Evolutionary conservation across 2,113 vertebrate species (phyloP).

Genomic region (Dicerorhinus sumatrensis): DNA sequence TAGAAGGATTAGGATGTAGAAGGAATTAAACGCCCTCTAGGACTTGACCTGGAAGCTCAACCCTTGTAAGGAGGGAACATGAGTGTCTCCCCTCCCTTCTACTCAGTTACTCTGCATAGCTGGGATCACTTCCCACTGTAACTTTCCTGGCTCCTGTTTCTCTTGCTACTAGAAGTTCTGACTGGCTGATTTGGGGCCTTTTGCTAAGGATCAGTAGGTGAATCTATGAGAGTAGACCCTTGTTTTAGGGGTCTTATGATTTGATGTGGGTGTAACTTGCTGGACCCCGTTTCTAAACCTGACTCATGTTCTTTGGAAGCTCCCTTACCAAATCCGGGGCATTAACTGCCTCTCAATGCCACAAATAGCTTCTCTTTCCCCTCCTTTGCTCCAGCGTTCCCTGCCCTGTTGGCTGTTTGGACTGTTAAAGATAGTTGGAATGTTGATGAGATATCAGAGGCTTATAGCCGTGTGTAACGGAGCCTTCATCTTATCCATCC

Average conservation of each 20-base stretch:
- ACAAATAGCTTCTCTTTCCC: background rate
- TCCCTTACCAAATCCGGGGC: background rate
- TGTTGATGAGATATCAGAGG: background rate
- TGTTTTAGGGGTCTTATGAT: background rate
- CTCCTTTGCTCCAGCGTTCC: background rate
- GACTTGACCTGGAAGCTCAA: background rate
- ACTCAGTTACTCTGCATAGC: accelerated
- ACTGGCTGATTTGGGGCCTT: background rate
- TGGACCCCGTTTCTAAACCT: background rate
- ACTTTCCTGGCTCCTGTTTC: background rate
- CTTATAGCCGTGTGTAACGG: background rate
- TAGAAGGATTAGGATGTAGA: background rate
- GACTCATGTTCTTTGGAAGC: background rate
- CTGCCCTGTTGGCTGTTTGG: background rate
- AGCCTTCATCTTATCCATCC: background rate
- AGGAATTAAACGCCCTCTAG: background rate
- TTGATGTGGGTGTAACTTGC: background rate
- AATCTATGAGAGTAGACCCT: background rate
- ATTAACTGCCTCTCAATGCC: background rate
- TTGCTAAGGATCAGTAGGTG: background rate
- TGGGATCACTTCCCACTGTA: background rate
- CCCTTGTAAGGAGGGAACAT: background rate
- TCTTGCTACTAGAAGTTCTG: background rate
- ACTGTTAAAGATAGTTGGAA: background rate
- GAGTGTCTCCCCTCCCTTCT: background rate